Evolutionary conservation across 2,797 vertebrate species (phyloP), one percentile per base, ranked within the genome.

Genomic region (Sebastes cheni): DNA sequence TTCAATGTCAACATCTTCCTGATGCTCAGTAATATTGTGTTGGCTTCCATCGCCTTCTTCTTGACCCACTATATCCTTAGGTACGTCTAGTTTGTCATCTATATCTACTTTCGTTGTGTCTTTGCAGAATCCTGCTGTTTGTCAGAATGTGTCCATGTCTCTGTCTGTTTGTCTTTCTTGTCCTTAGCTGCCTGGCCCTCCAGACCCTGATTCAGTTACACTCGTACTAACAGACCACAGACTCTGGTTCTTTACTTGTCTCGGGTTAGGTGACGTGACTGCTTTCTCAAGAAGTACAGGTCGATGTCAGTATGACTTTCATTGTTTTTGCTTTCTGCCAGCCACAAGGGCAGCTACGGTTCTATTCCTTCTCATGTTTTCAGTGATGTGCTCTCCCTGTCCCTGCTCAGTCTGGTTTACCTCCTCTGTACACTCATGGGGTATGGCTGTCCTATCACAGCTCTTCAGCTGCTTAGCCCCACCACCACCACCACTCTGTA

Each of bases 201-300:
- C 55, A 72, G 68, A 68, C 68, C 20, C 4, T 54, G 34, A 54
- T 55, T 83, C 55, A 30, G 30, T 73, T 77, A 65, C 78, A 60
- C 16, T 29, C 5, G 54, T 80, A 77, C 29, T 23, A 32, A 81
- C 42, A 55, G 9, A 64, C 23, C 64, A n/a, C 23, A 20, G 39
- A 32, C 27, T 62, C 29, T 34, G 4, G 61, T 64, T 22, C 11
- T 12, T 36, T 23, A 23, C 32, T 36, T 9, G 32, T 64, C 61
- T 39, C 9, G 34, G 34, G 34, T 65, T 0, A 64, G 30, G n/a
- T 23, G 32, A 64, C 1, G n/a, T 36, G 13, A 23, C 34, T 23
- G n/a, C 13, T 1, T 39, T 23, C 13, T 39, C 29, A 32, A 32
- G 34, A 25, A 39, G 32, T 14, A 1, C 61, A 23, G 61, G 34